phyloP scores from a whole-genome alignment of 1,140 invertebrate species.

The Radopholus similis region DNA sequence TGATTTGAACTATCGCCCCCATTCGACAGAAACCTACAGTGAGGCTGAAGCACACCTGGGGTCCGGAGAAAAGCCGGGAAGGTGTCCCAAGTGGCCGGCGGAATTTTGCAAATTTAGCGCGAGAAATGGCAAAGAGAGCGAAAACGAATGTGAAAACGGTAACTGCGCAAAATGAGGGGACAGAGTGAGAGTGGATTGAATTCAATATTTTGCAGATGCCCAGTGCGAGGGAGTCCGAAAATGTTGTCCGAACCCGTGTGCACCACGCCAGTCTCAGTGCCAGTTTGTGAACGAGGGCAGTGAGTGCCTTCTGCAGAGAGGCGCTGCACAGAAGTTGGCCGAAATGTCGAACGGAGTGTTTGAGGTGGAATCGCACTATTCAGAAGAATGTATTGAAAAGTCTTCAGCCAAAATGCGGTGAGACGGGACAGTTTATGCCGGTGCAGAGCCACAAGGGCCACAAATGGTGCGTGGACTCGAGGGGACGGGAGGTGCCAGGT shows the following conservation, averaged over 20 bases:
- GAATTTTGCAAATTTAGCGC: not conserved
- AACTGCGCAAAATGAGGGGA: constrained; percentile 35
- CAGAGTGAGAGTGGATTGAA: not conserved
- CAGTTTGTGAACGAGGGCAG: too few relatives aligned
- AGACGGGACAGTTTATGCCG: constrained; percentile 31
- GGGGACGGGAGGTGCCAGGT: constrained; percentile 40
- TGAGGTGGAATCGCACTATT: not conserved
- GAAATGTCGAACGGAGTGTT: too few relatives aligned
- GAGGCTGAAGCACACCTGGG: not conserved
- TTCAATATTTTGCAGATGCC: constrained; percentile 17
- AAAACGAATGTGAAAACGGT: not conserved
- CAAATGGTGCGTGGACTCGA: constrained; percentile 44
- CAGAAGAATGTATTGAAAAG: not conserved
- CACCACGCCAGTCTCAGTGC: too few relatives aligned
- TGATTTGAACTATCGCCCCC: too few relatives aligned
- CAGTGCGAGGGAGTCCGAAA: constrained; percentile 47
- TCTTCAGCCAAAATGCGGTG: constrained; percentile 39
- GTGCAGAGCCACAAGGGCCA: constrained; percentile 34
- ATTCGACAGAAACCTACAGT: too few relatives aligned
- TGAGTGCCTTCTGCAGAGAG: too few relatives aligned
- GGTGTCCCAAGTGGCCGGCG: not conserved
- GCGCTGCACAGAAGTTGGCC: too few relatives aligned
- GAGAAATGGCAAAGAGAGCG: not conserved
- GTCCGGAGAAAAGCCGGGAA: not conserved
- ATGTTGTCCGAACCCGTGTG: too few relatives aligned